phyloP scores from a whole-genome alignment of 2,113 vertebrate species.

The Dinomys branickii region DNA sequence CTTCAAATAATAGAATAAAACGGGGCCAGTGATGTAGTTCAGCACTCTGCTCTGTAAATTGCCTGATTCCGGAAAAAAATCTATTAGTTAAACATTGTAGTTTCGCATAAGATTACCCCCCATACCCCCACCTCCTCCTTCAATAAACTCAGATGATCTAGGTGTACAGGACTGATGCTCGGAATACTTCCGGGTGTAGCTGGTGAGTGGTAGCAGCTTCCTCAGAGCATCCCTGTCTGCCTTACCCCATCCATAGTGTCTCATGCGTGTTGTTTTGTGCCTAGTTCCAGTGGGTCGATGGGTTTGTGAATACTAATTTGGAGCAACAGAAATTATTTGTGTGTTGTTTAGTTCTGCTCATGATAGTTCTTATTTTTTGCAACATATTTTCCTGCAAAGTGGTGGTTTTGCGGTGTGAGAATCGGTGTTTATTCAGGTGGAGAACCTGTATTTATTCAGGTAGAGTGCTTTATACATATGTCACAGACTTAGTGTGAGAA shows the following conservation, averaged over 20 bases:
- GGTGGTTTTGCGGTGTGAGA: background rate
- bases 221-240: background rate
- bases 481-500: background rate
- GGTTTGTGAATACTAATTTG: background rate
- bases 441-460: background rate
- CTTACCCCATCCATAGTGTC: accelerated
- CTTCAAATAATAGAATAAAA: background rate
- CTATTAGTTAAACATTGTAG: background rate
- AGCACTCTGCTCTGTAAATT: background rate
- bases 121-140: background rate
- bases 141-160: background rate
- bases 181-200: background rate
- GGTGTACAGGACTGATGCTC: background rate
- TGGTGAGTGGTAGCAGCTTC: background rate
- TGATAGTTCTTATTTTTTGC: background rate
- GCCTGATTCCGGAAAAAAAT: background rate
- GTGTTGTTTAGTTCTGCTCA: background rate
- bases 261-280: background rate
- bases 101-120: background rate
- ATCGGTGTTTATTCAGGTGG: background rate
- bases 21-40: background rate
- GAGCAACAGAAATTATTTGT: background rate
- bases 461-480: background rate
- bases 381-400: background rate
- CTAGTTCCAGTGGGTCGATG: background rate